phyloP scores from a whole-genome alignment of 2,888 invertebrate species.

The Orthosia incerta region DNA sequence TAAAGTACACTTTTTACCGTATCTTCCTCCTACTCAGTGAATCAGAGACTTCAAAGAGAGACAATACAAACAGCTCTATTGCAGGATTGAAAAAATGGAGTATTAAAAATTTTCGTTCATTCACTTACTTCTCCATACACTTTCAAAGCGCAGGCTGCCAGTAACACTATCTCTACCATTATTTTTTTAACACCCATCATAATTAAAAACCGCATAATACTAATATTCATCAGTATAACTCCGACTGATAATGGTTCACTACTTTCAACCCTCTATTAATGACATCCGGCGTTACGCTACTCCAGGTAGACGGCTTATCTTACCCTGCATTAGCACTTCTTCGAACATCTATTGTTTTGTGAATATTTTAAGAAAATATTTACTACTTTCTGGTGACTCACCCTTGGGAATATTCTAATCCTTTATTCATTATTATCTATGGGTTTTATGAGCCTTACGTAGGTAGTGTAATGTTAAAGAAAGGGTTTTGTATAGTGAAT shows the following conservation, averaged over 20 bases:
- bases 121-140: neutral
- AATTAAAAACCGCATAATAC: constrained; percentile 35
- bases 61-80: neutral
- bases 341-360: constrained; percentile 70
- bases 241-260: constrained; percentile 53
- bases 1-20: too few relatives aligned
- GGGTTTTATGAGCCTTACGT: constrained; percentile 69
- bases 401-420: constrained; percentile 66
- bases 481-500: constrained; percentile 31
- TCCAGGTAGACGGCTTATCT: constrained; percentile 79
- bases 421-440: constrained; percentile 65
- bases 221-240: constrained; percentile 53
- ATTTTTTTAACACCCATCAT: constrained; percentile 29
- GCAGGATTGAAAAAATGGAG: neutral
- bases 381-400: constrained; percentile 69
- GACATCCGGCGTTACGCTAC: constrained; percentile 73
- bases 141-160: constrained; percentile 10
- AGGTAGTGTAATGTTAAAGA: constrained; percentile 24
- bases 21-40: too few relatives aligned
- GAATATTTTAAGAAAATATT: constrained; percentile 73
- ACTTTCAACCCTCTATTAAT: constrained; percentile 74
- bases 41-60: neutral
- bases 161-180: constrained; percentile 30
- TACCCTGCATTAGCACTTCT: constrained; percentile 77
- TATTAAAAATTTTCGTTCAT: neutral